A percentile compares a stretch with the other conserved stretches of the same genome.
phyloP scores from a whole-genome alignment of 2,113 vertebrate species.

The Apus apus region DNA sequence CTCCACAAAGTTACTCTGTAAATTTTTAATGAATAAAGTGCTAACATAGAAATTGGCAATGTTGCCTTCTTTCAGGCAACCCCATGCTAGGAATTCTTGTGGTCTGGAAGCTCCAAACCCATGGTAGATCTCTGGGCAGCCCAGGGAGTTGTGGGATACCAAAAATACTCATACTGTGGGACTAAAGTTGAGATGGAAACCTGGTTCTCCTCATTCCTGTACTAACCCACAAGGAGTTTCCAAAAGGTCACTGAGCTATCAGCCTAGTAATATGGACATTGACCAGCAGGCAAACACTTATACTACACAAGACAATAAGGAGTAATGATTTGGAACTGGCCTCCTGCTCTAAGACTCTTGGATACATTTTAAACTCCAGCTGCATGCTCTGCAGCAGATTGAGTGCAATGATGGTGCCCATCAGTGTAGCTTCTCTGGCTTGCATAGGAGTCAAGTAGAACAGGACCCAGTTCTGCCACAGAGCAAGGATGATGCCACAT shows the following conservation, averaged over 20 bases:
- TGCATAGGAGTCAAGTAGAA: background rate
- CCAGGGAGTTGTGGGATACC: background rate
- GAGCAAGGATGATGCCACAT: background rate
- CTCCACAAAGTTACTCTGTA: background rate
- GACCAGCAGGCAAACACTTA: background rate
- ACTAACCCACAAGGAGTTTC: background rate
- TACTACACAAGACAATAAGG: background rate
- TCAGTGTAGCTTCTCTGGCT: background rate
- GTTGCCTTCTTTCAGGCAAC: background rate
- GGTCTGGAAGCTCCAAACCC: background rate
- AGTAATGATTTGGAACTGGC: fast-evolving
- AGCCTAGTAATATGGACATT: background rate
- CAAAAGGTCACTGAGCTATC: background rate
- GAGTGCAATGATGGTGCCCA: background rate
- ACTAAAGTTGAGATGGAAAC: background rate
- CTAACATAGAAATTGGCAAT: background rate
- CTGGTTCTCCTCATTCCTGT: background rate
- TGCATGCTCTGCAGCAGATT: background rate
- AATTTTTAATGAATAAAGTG: background rate
- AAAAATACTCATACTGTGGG: background rate
- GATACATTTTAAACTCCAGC: background rate
- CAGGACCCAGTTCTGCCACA: background rate
- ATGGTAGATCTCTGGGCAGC: background rate
- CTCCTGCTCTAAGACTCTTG: background rate
- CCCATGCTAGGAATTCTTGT: background rate